Base-by-base conservation (phyloP, 2,888 invertebrate species). In the Idaea aversata region DNA sequence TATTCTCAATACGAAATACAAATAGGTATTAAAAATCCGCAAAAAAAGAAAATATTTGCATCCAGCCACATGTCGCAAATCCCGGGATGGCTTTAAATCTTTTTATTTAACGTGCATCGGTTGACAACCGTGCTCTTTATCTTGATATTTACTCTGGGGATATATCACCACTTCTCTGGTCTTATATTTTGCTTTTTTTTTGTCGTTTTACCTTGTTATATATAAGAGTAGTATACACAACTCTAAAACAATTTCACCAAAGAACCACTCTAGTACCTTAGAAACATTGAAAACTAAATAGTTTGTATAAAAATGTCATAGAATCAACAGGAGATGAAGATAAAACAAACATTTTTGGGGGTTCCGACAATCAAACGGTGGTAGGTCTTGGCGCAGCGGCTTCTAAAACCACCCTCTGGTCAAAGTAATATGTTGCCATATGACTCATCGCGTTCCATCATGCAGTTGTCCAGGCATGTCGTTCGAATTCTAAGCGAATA, bases 71-170 rank as follows among this genome's bases (percentile, higher is more conserved):
- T 73, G 69, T 68, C 63, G 61, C 63, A 63, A 72, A 78, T 75
- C 75, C 70, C 74, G 36, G 62, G 57, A 67, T 62, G 75, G 68
- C 71, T 75, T 65, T 76, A 79, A 82, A 82, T 81, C 76, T 76
- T 75, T 81, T 75, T 80, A 79, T 78, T 76, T 76, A 75, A 75
- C 68, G 72, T 74, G 69, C 72, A 65, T 61, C 70, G 71, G 67
- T 66, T 66, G 69, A 65, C 72, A 61, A 62, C 69, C 61, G 67
- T 65, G 66, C 68, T 67, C 69, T 66, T 72, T 66, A 72, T 74
- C 59, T 59, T 65, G 61, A 67, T 77, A 73, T 77, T 76, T 77
- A 71, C 70, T 15, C 67, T 65, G 59, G 72, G 69, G 70, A 70
- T 47, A 47, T 47, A 13, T 13, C 13, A 10, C 47, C 10, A 47